phyloP scores from a whole-genome alignment of 2,797 vertebrate genomes.

The Enteromius radiatus region DNA sequence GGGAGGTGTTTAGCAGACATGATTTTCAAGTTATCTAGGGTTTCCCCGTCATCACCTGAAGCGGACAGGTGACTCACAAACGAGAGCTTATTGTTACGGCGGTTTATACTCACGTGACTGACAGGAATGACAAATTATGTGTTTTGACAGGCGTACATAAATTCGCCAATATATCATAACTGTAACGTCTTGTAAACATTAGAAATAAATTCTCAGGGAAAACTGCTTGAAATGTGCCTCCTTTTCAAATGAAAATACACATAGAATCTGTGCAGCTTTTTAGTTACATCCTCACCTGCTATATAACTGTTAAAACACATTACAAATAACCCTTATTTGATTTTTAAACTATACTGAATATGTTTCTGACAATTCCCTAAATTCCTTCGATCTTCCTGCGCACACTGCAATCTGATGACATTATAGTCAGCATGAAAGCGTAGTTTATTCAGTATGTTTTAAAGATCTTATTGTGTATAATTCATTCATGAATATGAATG shows the following conservation, averaged over 20 bases:
- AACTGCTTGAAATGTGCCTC: neutral
- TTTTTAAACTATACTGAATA: neutral
- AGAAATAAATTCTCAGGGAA: neutral
- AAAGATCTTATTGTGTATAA: neutral
- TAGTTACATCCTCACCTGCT: neutral
- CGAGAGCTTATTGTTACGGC: neutral
- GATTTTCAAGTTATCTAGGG: slow-evolving; percentile 18
- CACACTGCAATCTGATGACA: neutral
- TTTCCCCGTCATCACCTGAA: neutral
- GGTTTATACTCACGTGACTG: neutral
- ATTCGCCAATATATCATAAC: neutral
- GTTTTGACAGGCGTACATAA: neutral
- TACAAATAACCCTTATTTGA: neutral
- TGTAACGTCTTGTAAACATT: neutral
- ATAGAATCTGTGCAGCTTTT: neutral
- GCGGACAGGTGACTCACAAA: slow-evolving; percentile 10
- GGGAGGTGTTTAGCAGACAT: neutral
- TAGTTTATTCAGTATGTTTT: neutral
- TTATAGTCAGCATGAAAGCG: neutral
- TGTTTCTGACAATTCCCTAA: neutral
- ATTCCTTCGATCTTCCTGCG: neutral
- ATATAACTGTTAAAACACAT: neutral
- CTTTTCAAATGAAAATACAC: neutral
- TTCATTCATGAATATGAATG: neutral
- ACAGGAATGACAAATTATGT: neutral